Conservation (phyloP, 2,113 vertebrate species). For the Symphodus melops region DNA sequence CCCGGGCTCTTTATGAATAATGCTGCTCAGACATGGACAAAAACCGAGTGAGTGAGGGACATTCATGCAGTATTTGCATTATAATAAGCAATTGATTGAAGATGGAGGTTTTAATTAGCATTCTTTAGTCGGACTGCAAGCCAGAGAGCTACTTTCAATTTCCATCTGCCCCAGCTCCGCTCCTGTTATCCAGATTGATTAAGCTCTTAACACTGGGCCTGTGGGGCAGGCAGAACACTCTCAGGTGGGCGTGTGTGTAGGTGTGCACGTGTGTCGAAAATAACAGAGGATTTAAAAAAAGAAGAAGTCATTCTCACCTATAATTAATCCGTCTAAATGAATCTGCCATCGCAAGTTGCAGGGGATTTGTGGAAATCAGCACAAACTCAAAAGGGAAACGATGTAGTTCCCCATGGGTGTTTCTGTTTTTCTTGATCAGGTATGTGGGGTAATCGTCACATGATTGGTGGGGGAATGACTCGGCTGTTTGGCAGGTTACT, state of each 20-base stretch:
- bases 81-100: conserved; percentile 77
- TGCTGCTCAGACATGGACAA: conserved; percentile 52
- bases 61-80: conserved; percentile 75
- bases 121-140: conserved; percentile 54
- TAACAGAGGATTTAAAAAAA: conserved; percentile 43
- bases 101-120: conserved; percentile 74
- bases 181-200: conserved; percentile 76
- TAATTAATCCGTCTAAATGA: conserved; percentile 45
- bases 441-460: conserved; percentile 33
- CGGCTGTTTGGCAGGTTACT: conserved; percentile 20
- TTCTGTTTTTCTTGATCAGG: conserved; percentile 34
- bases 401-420: conserved; percentile 18
- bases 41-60: conserved; percentile 52
- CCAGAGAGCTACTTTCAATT: conserved; percentile 58
- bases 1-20: conserved; percentile 61
- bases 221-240: conserved; percentile 36
- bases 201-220: conserved; percentile 66
- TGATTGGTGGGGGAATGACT: conserved; percentile 34
- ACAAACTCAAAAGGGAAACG: conserved; percentile 13
- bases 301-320: conserved; percentile 13
- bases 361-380: conserved; percentile 26
- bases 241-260: conserved; percentile 27
- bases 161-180: conserved; percentile 53
- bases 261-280: conserved; percentile 41
- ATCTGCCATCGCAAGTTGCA: conserved; percentile 32